Conservation (phyloP, 2,113 vertebrate species). For the Uria aalge region DNA sequence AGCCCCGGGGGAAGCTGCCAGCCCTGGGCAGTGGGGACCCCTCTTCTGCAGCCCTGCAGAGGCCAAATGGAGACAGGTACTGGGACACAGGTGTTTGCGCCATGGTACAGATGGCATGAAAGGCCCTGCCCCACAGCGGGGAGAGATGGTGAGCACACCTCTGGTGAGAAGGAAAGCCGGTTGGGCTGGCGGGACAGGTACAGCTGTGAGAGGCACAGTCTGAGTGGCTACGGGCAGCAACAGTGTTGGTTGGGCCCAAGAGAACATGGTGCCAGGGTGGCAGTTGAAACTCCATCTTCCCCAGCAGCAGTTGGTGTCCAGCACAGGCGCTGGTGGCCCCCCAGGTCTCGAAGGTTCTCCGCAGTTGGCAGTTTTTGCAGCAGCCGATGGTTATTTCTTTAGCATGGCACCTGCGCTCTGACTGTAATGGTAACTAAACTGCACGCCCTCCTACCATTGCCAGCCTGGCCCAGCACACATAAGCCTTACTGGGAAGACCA, state of each 20-base stretch:
- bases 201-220: accelerated
- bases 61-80: accelerated
- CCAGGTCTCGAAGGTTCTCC: not conserved
- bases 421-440: not conserved
- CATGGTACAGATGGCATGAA: accelerated
- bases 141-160: not conserved
- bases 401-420: accelerated
- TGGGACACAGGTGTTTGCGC: not conserved
- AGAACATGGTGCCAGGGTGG: accelerated
- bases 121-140: accelerated
- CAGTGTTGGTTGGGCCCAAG: not conserved
- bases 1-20: not conserved
- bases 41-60: accelerated
- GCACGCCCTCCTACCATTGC: not conserved
- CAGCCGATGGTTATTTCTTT: accelerated
- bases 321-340: accelerated
- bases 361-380: not conserved
- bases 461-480: not conserved
- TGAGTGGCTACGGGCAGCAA: accelerated
- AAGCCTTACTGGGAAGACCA: not conserved
- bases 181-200: not conserved
- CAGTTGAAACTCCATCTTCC: not conserved
- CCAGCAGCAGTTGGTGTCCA: accelerated
- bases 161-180: not conserved
- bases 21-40: accelerated